phyloP scores from a whole-genome alignment of 1,140 invertebrate species.

The Psix sp. region DNA sequence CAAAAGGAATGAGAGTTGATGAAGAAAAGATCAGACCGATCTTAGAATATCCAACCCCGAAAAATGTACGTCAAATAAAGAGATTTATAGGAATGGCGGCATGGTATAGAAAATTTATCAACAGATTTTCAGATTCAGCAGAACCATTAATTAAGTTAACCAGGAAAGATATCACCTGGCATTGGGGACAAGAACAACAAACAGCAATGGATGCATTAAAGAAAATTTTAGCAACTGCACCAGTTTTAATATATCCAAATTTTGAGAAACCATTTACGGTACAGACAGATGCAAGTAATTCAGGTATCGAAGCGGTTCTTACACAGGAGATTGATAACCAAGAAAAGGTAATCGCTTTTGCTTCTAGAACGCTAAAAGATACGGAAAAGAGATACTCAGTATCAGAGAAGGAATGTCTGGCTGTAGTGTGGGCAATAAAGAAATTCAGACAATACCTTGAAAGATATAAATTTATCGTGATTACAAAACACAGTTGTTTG shows the following conservation, averaged over 20 bases:
- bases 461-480: slow-evolving; percentile 66
- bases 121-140: not conserved
- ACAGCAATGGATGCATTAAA: slow-evolving; percentile 3
- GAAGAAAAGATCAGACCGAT: slow-evolving; percentile 9
- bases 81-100: slow-evolving; percentile 24
- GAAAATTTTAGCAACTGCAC: not conserved
- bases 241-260: slow-evolving; percentile 19
- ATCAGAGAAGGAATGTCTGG: slow-evolving; percentile 20
- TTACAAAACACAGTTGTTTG: slow-evolving; percentile 76
- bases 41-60: no score
- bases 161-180: not conserved
- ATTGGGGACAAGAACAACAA: slow-evolving; percentile 3
- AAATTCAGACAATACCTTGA: slow-evolving; percentile 66
- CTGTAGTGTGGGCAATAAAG: no score
- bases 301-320: slow-evolving; percentile 8
- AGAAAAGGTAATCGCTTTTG: slow-evolving; percentile 74
- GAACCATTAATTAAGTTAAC: slow-evolving; percentile 10
- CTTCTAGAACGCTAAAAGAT: slow-evolving; percentile 50
- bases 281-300: slow-evolving; percentile 59
- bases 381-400: slow-evolving; percentile 4
- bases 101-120: no score
- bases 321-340: slow-evolving; percentile 26
- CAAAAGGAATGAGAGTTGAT: not conserved
- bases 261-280: slow-evolving; percentile 20
- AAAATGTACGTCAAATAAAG: slow-evolving; percentile 20